Conservation (phyloP, 1,140 invertebrate species). For the Epicauta chinensis region DNA sequence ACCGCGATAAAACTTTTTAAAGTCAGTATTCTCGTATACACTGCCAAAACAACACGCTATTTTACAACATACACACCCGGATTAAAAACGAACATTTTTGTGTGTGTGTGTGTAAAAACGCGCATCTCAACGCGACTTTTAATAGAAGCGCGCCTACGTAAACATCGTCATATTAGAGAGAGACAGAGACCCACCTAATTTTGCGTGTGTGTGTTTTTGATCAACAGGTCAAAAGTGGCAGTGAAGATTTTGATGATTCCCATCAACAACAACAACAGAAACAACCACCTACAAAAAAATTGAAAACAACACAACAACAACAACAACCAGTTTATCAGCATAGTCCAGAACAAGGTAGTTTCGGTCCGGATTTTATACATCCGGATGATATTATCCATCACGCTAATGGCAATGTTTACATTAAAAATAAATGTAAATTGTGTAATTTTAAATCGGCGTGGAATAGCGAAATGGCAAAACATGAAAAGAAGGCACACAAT, state of each 20-base stretch:
- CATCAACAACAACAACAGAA: constrained; percentile 1
- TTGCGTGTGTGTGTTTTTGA: not conserved
- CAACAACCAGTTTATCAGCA: not conserved
- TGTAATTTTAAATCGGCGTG: constrained; percentile 43
- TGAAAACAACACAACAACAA: not conserved
- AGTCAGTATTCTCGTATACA: constrained; percentile 1
- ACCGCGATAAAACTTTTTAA: constrained; percentile 5
- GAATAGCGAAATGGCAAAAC: constrained; percentile 51
- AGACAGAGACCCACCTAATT: not conserved
- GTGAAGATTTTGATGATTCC: constrained; percentile 1
- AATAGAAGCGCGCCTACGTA: too few species aligned
- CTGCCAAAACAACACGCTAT: not conserved
- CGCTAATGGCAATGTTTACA: constrained; percentile 45
- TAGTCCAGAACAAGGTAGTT: constrained; percentile 14
- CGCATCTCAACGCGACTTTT: too few species aligned
- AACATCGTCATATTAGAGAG: too few species aligned
- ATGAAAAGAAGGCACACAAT: constrained; percentile 47
- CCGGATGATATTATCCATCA: constrained; percentile 46
- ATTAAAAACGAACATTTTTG: not conserved
- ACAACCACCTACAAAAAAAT: too few species aligned
- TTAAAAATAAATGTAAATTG: constrained; percentile 41
- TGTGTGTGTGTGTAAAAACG: not conserved
- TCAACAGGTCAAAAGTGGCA: not conserved
- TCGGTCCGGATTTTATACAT: constrained; percentile 44
- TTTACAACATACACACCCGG: not conserved